Conservation (phyloP, 2,797 vertebrate genomes). For the Lagorchestes hirsutus region DNA sequence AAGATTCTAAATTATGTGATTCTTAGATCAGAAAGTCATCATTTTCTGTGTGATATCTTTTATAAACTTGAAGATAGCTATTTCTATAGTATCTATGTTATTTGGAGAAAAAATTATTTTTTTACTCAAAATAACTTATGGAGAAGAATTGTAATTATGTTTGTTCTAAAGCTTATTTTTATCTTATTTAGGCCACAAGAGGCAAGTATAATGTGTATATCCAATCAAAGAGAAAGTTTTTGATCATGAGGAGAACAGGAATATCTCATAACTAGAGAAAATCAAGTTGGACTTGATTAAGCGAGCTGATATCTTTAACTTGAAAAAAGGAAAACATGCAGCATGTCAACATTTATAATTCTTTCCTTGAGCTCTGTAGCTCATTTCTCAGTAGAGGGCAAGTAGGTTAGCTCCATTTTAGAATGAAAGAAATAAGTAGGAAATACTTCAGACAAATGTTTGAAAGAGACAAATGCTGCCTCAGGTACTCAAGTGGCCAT, state of each 20-base stretch:
- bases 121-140: not conserved
- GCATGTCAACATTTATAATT: not conserved
- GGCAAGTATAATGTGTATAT: not conserved
- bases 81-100: not conserved
- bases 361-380: not conserved
- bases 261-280: not conserved
- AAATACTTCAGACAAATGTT: conserved; percentile 2
- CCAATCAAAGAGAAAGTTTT: not conserved
- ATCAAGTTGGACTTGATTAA: conserved; percentile 17
- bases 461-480: not conserved
- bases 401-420: conserved; percentile 22
- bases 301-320: not conserved
- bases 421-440: not conserved
- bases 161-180: not conserved
- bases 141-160: not conserved
- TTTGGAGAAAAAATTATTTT: conserved; percentile 10
- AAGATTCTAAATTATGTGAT: conserved; percentile 2
- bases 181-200: conserved; percentile 1
- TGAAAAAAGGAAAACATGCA: not conserved
- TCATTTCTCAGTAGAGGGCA: conserved; percentile 21
- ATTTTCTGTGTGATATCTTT: not conserved
- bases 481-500: not conserved
- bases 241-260: conserved; percentile 10
- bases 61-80: not conserved
- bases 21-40: not conserved